Base-by-base conservation (phyloP, 2,113 vertebrate species). In the Ptychochromis oligacanthus region DNA sequence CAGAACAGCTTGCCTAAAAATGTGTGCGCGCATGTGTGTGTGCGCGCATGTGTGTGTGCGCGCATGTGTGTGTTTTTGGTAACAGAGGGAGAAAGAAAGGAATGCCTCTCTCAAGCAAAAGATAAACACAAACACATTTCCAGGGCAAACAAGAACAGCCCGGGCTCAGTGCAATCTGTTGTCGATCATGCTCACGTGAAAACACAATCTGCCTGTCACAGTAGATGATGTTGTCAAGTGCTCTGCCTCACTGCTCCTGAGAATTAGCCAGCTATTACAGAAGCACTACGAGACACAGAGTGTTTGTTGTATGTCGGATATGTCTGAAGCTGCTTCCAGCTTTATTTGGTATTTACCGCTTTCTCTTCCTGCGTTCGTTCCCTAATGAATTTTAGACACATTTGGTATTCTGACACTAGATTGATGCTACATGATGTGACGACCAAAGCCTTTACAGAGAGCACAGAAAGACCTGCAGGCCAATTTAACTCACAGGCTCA, bases 151-250 rank as follows among this genome's bases (percentile, higher is more conserved):
- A 91, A 79, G 88, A 93, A 90, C 86, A 90, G 85, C 81, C 80
- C 60, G 62, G 88, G 89, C 92, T 87, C 82, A 7, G 64, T 80
- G 89, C 92, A 94, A 94, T 95, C 93, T 94, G 94, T 93, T 94
- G 93, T 93, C 90, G 91, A 92, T 93, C 90, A 87, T 60, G 87
- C 87, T 94, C 93, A 93, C 92, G 93, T 95, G 94, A 94, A 95
- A 95, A 95, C 91, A 95, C 95, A 94, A 93, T 95, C 94, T 95
- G 95, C 89, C 95, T 95, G 94, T 95, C 95, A 95, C 80, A 86
- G 92, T 86, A 81, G 93, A 96, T 95, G 93, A 95, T 94, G 93
- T 94, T 94, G 94, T 96, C 95, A 95, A 93, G 92, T 85, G 74
- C 88, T 90, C 87, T 92, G 90, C 86, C 86, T 88, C 74, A 12